phyloP scores from a whole-genome alignment of 2,888 invertebrate genomes.

The Punctoribates punctum region DNA sequence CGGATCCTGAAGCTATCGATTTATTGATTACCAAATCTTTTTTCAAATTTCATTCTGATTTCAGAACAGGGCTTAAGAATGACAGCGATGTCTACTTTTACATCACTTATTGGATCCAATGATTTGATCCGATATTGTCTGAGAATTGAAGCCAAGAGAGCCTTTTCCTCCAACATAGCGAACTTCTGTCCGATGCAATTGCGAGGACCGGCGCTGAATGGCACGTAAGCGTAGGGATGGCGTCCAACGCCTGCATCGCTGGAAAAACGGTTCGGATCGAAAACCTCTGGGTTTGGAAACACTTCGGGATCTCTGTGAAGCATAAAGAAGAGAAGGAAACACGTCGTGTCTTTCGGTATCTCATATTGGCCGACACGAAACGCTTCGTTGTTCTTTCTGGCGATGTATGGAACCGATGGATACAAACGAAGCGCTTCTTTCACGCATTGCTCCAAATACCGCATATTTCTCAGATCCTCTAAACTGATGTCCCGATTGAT shows the following conservation, averaged over 20 bases:
- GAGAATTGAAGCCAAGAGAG: background rate
- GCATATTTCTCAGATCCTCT: slow-evolving; percentile 18
- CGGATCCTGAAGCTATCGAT: too few species aligned
- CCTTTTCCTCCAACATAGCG: slow-evolving; percentile 27
- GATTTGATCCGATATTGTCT: slow-evolving; percentile 20
- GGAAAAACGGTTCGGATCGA: slow-evolving; percentile 2
- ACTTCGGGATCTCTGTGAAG: background rate
- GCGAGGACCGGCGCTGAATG: slow-evolving; percentile 33
- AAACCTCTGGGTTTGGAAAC: slow-evolving; percentile 13
- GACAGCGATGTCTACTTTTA: too few species aligned
- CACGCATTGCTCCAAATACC: slow-evolving; percentile 29
- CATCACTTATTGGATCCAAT: too few species aligned
- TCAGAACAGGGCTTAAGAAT: too few species aligned
- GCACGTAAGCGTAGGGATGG: slow-evolving; percentile 34
- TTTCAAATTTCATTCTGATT: too few species aligned
- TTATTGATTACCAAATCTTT: too few species aligned
- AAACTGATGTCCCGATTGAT: slow-evolving; percentile 11
- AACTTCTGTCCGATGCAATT: slow-evolving; percentile 34
- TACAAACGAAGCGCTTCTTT: slow-evolving; percentile 36
- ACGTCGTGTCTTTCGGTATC: background rate
- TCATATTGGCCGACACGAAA: background rate
- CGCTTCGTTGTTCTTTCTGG: background rate
- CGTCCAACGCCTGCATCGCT: background rate
- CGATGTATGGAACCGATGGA: slow-evolving; percentile 29
- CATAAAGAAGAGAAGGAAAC: background rate